Evolutionary conservation across 2,888 invertebrate genomes (phyloP), one percentile per base, ranked within the genome.

Genomic region (Entomobrya proxima): DNA sequence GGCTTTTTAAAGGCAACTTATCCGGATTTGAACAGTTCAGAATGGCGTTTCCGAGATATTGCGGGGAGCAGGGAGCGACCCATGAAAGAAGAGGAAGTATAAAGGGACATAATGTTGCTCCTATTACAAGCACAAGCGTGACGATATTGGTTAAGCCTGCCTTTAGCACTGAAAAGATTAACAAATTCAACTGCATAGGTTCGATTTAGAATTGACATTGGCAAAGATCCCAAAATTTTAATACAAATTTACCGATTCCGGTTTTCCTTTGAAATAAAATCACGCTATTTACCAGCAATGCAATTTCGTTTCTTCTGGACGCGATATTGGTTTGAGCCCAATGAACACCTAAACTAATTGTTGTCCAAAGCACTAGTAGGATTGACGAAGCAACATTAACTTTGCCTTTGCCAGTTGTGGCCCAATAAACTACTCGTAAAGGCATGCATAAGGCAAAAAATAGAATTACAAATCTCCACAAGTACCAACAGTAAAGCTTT

Each of bases 281-380:
- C 11, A 55, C 27, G 27, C 55, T 55, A 18, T 55, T 55, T 40
- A 44, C 9, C 44, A 72, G 21, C 21, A 37, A 24, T 15, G 69
- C 18, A 44, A 72, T 40, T 15, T 72, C 44, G 15, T 72, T 27
- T 40, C 15, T 72, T 37, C 11, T 72, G 21, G 21, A 13, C 11
- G 69, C 44, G 24, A 44, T 72, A 27, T 72, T 72, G 4, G 24
- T 44, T 44, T 72, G 69, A 72, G 24, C 27, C 40, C 44, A 72
- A 44, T 44, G 69, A 44, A 27, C 27, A 44, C 69, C 69, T 21
- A 72, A 40, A 24, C 40, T 72, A 7, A 44, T 44, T 72, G 55
- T 72, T 2, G 69, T 44, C 69, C 69, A 72, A 18, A 72, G 15
- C 40, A 72, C 44, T 9, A 44, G 27, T 11, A 72, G 24, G 4